Percentiles rank a stretch among this genome's conserved stretches.
phyloP scores from a whole-genome alignment of 2,888 invertebrate genomes.

The Myopa tessellatipennis region DNA sequence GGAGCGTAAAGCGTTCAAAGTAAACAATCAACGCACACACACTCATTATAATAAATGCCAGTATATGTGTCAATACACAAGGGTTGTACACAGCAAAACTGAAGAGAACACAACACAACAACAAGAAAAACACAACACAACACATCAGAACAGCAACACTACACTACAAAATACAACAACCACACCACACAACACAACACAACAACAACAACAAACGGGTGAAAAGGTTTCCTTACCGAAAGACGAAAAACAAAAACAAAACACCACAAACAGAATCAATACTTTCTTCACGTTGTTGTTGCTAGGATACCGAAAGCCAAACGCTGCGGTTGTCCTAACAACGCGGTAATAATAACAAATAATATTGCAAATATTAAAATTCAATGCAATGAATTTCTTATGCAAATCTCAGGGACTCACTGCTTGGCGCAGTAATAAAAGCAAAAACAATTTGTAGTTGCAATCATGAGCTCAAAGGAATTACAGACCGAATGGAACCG shows the following conservation, averaged over 20 bases:
- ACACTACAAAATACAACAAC: too few species aligned
- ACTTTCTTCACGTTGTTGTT: background rate
- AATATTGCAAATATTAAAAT: background rate
- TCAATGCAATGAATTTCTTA: background rate
- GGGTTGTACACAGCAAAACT: too few species aligned
- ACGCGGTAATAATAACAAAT: slow-evolving; percentile 18
- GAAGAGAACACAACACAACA: too few species aligned
- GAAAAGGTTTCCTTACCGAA: background rate
- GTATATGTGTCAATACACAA: too few species aligned
- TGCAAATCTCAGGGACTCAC: background rate
- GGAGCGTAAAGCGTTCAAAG: too few species aligned
- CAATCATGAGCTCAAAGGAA: slow-evolving; percentile 18
- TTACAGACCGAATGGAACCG: background rate
- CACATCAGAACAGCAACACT: too few species aligned
- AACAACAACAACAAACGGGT: background rate
- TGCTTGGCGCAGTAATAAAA: slow-evolving; percentile 12
- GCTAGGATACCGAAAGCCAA: background rate
- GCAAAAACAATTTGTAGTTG: slow-evolving; percentile 22
- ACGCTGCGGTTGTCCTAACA: slow-evolving; percentile 9
- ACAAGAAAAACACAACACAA: too few species aligned
- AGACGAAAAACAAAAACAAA: background rate
- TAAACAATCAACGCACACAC: too few species aligned
- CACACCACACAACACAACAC: too few species aligned
- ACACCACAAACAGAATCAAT: background rate
- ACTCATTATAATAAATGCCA: too few species aligned